These are phyloP conservation scores for Jacana jacana DNA, from an alignment of 2,113 vertebrate species.

Conservation along the genomic window DNA sequence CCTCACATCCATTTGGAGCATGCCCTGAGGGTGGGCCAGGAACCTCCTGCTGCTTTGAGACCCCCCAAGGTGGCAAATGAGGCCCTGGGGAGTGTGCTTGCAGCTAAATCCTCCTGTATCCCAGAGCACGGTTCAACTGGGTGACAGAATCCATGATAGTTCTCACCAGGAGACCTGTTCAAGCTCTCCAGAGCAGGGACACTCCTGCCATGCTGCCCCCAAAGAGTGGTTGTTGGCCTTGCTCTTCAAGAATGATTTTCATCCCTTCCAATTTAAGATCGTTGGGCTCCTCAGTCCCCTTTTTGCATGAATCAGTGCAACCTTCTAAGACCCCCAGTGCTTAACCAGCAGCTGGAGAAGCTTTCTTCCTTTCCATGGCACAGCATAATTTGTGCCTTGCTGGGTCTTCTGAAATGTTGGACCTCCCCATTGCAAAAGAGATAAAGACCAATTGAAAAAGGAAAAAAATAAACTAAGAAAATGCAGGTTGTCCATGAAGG, in stretches of 20 bases:
- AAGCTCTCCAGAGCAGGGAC: not conserved
- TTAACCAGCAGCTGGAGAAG: not conserved
- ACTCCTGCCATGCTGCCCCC: not conserved
- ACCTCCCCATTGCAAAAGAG: not conserved
- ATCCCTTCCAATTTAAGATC: not conserved
- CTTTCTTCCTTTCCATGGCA: not conserved
- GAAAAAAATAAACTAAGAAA: not conserved
- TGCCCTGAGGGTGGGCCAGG: not conserved
- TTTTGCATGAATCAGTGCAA: not conserved
- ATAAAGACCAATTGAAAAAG: not conserved
- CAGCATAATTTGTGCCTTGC: not conserved
- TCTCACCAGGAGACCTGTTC: not conserved
- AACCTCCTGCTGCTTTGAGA: not conserved
- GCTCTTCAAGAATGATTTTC: not conserved
- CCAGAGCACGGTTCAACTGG: not conserved
- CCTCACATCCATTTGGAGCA: fast-evolving
- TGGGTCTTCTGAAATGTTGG: not conserved
- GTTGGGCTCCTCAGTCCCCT: not conserved
- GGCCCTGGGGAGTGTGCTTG: not conserved
- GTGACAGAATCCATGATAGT: not conserved
- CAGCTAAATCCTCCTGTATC: not conserved
- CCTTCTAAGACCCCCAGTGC: not conserved
- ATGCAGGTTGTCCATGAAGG: not conserved
- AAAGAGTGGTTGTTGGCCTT: not conserved
- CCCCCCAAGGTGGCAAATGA: too few species aligned